Base-by-base conservation (phyloP, 2,888 invertebrate genomes). In the Adela reaumurella region DNA sequence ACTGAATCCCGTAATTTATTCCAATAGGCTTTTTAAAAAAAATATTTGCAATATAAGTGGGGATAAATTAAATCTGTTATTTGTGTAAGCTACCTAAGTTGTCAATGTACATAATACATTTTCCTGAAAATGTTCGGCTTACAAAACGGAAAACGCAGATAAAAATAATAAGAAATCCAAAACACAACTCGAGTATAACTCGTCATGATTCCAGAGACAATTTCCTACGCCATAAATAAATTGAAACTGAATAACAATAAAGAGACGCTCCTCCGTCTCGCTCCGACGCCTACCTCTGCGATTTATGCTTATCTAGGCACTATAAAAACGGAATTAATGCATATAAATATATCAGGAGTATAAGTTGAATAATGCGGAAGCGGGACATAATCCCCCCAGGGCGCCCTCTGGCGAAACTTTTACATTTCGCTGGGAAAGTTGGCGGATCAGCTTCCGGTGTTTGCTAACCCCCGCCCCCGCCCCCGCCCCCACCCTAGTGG, bases 381-480 rank as follows among this genome's bases (percentile, higher is more conserved):
- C n/a, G 35, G 14, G 35, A 14, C 11, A 35, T 35, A 14, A 35
- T 35, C 35, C 35, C n/a, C 35, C 35, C 35, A 14, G 35, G 35
- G 35, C 35, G 35, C 35, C 35, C 35, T 35, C 35, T 35, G 11
- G 35, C 35, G 11, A 35, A 35, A 35, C 35, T 35, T 35, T 35
- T 35, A 35, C 35, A 63, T 63, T 60, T 69, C 64, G 66, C 59
- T 69, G 66, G 70, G 65, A 71, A 74, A 74, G 68, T 73, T 71
- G 62, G 60, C 62, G 61, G 68, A 69, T 71, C 71, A 69, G 72
- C 70, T 78, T 78, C 78, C 78, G 74, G 69, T 73, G 67, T 78
- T 73, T 73, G 69, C 71, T 60, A 62, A 66, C 62, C 63, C 62
- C 63, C 63, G 62, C 61, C 57, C 52, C 49, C 43, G 52, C 55